phyloP scores from a whole-genome alignment of 2,888 invertebrate species.

The Cataglyphis rosenhaueri region DNA sequence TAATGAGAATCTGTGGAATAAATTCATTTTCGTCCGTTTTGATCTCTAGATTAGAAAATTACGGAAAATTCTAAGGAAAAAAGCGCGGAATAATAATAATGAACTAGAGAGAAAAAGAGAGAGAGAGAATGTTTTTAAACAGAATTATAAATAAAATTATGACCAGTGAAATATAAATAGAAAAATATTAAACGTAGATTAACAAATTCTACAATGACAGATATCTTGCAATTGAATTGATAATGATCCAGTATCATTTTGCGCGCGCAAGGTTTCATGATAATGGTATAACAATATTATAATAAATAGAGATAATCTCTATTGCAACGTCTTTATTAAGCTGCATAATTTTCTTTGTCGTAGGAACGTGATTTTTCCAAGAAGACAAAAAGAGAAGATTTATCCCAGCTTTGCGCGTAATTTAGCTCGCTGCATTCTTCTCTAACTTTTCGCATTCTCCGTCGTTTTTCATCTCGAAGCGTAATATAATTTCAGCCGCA shows the following conservation, averaged over 20 bases:
- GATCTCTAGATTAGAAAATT: not conserved
- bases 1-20: conserved; percentile 17
- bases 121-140: not conserved
- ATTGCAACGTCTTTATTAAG: not conserved
- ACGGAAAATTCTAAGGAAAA: not conserved
- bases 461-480: conserved; percentile 29
- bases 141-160: not conserved
- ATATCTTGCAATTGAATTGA: not conserved
- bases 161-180: not conserved
- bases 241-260: not conserved
- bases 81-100: not conserved
- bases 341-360: conserved; percentile 15
- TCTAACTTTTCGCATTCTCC: not conserved
- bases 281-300: not conserved
- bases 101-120: not conserved
- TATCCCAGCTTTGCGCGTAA: conserved; percentile 12
- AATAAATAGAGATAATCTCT: conserved; percentile 4
- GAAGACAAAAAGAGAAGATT: not conserved
- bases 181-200: not conserved
- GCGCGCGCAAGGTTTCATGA: not conserved
- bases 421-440: not conserved
- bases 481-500: conserved; percentile 46
- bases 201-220: not conserved
- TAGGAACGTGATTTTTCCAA: not conserved
- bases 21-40: not conserved